These are phyloP conservation scores for Drosophila parthenogenetica DNA, from an alignment of 2,888 invertebrate species.

Conservation along the genomic window DNA sequence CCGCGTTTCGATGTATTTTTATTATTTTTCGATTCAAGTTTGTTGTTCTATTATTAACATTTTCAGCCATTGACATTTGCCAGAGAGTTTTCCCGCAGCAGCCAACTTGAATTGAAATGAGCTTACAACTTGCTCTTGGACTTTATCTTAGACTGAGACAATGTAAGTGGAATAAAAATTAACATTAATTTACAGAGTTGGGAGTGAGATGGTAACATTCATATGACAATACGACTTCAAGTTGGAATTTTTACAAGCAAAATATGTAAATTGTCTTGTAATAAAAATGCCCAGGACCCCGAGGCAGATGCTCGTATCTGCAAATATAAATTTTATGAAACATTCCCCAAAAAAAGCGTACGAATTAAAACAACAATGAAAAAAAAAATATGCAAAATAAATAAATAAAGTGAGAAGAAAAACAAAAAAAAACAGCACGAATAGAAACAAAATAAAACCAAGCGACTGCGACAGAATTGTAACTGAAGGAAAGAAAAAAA, in stretches of 20 bases:
- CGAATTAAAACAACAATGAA: constrained; percentile 61
- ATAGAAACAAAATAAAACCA: constrained; percentile 51
- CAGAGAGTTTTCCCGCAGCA: constrained; percentile 6
- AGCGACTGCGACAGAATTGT: constrained; percentile 56
- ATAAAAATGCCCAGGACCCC: constrained; percentile 73
- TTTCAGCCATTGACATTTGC: constrained; percentile 45
- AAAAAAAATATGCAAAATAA: constrained; percentile 55
- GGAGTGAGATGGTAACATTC: constrained; percentile 41
- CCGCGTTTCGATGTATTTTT: constrained; percentile 58
- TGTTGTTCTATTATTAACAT: constrained; percentile 63
- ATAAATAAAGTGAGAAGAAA: constrained; percentile 64
- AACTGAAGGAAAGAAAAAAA: constrained; percentile 41
- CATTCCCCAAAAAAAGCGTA: constrained; percentile 60
- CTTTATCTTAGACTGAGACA: constrained; percentile 31
- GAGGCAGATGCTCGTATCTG: constrained; percentile 45
- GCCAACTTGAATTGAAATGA: constrained; percentile 71
- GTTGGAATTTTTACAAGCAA: constrained; percentile 75
- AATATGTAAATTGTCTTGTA: constrained; percentile 84
- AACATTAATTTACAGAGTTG: constrained; percentile 69
- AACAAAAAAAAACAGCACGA: constrained; percentile 34
- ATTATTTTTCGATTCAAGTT: constrained; percentile 77
- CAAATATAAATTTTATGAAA: constrained; percentile 82
- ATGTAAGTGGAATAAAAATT: constrained; percentile 77
- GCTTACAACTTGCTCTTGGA: constrained; percentile 10
- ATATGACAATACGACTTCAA: constrained; percentile 62